Evolutionary conservation across 2,888 invertebrate genomes (phyloP), one percentile per base, ranked within the genome.

Genomic region (Drosophila monieri): DNA sequence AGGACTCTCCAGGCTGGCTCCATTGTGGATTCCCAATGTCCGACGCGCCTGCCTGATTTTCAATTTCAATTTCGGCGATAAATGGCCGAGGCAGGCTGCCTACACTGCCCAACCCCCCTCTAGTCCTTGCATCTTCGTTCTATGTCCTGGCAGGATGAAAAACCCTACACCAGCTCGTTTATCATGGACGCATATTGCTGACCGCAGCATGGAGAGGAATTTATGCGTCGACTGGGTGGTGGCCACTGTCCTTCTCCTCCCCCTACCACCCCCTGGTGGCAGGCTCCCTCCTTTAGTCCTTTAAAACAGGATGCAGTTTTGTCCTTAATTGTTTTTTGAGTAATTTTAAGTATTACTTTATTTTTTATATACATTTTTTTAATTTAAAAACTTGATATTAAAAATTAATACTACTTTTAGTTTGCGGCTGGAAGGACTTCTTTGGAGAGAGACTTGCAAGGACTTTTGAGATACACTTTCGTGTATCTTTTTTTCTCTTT

Each of bases 61-160:
- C 73, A 72, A 72, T 72, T 73, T 73, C 73, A 73, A 73, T 68
- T 73, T 73, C 47, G 37, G 68, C 73, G 68, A 73, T 73, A 74
- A 73, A 73, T 62, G 67, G 57, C 47, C 61, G 32, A 30, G 57
- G 37, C 48, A 53, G 35, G 18, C 43, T 21, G 23, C 12, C 43
- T 27, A 18, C 18, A n/a, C 43, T 30, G 18, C 6, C 6, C n/a
- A n/a, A 35, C 25, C 43, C n/a, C 10, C 25, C 23, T 35, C 54
- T 43, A 6, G 12, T 23, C 25, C 43, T 1, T 37, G 35, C 12
- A 23, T 43, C 43, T 54, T 14, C 10, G 23, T 15, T 5, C 39
- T 35, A 8, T 25, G 23, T 23, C 25, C 46, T 32, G 6, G 39
- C 37, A 15, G 47, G 30, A 47, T 15, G 53, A 30, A 44, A 48